phyloP scores from a whole-genome alignment of 2,888 invertebrate genomes.

The Cheilosia pagana region DNA sequence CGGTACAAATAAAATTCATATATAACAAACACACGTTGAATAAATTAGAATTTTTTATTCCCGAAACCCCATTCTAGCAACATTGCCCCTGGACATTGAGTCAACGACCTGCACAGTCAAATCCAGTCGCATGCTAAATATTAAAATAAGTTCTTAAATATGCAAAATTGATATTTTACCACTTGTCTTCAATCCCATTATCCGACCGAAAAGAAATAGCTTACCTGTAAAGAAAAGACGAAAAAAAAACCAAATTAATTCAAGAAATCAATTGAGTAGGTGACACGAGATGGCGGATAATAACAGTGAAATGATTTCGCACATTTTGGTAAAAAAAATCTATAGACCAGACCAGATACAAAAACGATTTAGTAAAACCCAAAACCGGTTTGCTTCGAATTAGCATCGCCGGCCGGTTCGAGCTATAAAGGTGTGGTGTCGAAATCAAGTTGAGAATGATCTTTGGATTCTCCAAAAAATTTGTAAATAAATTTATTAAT shows the following conservation, averaged over 20 bases:
- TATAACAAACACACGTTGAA: not conserved
- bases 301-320: not conserved
- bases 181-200: not conserved
- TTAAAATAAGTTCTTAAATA: not conserved
- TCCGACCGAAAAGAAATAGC: conserved; percentile 9
- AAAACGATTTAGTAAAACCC: too few species aligned
- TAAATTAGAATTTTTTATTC: conserved; percentile 1
- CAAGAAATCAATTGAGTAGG: not conserved
- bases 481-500: too few species aligned
- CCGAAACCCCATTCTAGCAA: not conserved
- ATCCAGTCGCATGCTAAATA: not conserved
- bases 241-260: conserved; percentile 18
- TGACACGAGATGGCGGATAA: not conserved
- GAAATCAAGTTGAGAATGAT: too few species aligned
- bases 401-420: too few species aligned
- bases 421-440: too few species aligned
- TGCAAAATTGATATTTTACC: conserved; percentile 7
- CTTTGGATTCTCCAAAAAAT: too few species aligned
- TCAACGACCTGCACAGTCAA: conserved; percentile 13
- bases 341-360: too few species aligned
- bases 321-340: not conserved
- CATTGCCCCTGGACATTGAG: not conserved
- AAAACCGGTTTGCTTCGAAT: too few species aligned
- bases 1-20: not conserved
- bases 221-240: conserved; percentile 30